A percentile compares a stretch with the other conserved stretches of the same genome.
phyloP scores from a whole-genome alignment of 2,888 invertebrate genomes.

The Salpingus planirostris region DNA sequence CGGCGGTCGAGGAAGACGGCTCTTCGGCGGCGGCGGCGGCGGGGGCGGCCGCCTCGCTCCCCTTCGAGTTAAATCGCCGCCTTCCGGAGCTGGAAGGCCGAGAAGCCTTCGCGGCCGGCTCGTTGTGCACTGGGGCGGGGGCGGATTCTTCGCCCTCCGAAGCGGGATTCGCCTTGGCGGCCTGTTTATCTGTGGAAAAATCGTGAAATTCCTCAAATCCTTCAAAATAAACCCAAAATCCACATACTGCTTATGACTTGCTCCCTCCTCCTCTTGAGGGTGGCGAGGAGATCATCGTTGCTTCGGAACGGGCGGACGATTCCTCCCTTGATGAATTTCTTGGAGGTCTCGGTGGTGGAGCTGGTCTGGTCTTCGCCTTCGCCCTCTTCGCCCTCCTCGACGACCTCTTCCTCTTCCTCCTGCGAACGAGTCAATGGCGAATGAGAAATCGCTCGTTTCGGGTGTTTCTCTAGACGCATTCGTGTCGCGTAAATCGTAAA shows the following conservation, averaged over 20 bases:
- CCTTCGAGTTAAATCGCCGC: constrained; percentile 19
- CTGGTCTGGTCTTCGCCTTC: constrained; percentile 48
- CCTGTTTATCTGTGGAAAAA: constrained; percentile 22
- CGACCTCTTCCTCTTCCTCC: constrained; percentile 45
- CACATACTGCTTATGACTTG: constrained; percentile 54
- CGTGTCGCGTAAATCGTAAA: background rate
- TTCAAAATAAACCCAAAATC: background rate
- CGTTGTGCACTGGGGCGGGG: constrained; percentile 19
- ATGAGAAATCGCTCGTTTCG: too few species aligned
- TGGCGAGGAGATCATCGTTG: constrained; percentile 65
- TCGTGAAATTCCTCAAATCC: background rate
- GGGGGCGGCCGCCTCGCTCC: constrained; percentile 16
- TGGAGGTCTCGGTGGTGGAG: constrained; percentile 60
- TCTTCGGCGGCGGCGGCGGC: constrained; percentile 17
- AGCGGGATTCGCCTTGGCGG: constrained; percentile 17
- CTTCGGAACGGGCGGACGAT: constrained; percentile 68
- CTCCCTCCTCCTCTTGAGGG: constrained; percentile 62
- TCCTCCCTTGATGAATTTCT: constrained; percentile 57
- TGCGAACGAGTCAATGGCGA: too few species aligned
- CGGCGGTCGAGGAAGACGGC: constrained; percentile 18
- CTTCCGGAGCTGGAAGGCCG: constrained; percentile 18
- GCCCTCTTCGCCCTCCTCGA: constrained; percentile 50
- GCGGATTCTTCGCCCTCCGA: constrained; percentile 21
- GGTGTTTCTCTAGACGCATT: background rate
- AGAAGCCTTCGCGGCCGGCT: constrained; percentile 17